phyloP scores from a whole-genome alignment of 2,888 invertebrate genomes.

The Limnephilus lunatus region DNA sequence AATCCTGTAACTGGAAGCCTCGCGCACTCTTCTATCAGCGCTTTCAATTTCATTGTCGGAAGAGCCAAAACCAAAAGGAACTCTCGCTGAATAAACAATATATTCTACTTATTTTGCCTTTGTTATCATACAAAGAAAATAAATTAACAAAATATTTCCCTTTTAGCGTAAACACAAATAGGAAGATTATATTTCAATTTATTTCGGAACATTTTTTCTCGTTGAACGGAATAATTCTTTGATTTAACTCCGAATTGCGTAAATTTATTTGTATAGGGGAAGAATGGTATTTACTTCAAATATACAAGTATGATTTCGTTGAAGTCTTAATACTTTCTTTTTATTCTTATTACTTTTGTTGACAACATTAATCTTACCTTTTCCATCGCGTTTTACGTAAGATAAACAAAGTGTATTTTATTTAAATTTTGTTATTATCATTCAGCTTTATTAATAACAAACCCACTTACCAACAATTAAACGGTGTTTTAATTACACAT shows the following conservation, averaged over 20 bases:
- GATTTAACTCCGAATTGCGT: background rate
- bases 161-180: constrained; percentile 23
- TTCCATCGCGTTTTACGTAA: background rate
- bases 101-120: constrained; percentile 20
- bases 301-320: background rate
- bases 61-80: background rate
- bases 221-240: background rate
- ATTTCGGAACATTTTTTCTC: background rate
- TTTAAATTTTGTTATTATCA: no score
- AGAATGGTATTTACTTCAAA: background rate
- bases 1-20: constrained; percentile 11
- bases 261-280: background rate
- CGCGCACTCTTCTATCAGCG: background rate
- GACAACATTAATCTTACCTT: background rate
- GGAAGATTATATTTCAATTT: constrained; percentile 39
- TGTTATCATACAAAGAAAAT: constrained; percentile 24
- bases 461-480: no score
- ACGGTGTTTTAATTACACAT: no score
- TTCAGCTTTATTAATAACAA: no score
- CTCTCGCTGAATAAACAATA: constrained; percentile 22
- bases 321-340: background rate
- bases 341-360: background rate
- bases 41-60: background rate
- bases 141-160: constrained; percentile 31
- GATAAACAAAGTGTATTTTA: background rate